A percentile compares a stretch with the other conserved stretches of the same genome.
These are phyloP conservation scores for Tetropium fuscum DNA, from an alignment of 2,888 invertebrate genomes.

Conservation along the genomic window DNA sequence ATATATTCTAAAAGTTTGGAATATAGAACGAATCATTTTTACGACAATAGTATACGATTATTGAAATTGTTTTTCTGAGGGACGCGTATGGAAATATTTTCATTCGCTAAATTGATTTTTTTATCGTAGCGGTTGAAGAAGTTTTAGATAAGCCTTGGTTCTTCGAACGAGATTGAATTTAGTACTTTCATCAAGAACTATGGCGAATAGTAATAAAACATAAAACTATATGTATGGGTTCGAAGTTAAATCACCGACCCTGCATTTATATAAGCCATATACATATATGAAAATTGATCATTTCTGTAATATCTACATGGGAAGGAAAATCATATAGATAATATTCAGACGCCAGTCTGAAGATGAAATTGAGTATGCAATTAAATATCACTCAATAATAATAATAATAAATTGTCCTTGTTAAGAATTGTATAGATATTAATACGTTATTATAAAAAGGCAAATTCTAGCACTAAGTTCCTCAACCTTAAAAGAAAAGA, in stretches of 20 bases:
- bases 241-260: constrained; percentile 24
- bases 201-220: constrained; percentile 47
- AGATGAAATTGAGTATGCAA: no score
- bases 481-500: no score
- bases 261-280: neutral
- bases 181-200: constrained; percentile 49
- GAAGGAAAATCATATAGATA: constrained; percentile 1
- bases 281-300: constrained; percentile 14
- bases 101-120: constrained; percentile 59
- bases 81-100: constrained; percentile 59
- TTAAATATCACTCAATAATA: no score
- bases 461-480: no score
- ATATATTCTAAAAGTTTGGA: no score
- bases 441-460: no score
- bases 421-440: no score
- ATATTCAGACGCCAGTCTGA: constrained; percentile 2
- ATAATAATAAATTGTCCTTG: no score
- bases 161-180: constrained; percentile 43
- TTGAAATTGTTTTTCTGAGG: constrained; percentile 49
- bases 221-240: constrained; percentile 35
- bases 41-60: constrained; percentile 43
- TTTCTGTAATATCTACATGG: constrained; percentile 2
- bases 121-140: constrained; percentile 44
- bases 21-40: constrained; percentile 43
- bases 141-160: constrained; percentile 35